A percentile compares a stretch with the other conserved stretches of the same genome.
phyloP scores from a whole-genome alignment of 2,888 invertebrate species.

The Eustalomyia histrio region DNA sequence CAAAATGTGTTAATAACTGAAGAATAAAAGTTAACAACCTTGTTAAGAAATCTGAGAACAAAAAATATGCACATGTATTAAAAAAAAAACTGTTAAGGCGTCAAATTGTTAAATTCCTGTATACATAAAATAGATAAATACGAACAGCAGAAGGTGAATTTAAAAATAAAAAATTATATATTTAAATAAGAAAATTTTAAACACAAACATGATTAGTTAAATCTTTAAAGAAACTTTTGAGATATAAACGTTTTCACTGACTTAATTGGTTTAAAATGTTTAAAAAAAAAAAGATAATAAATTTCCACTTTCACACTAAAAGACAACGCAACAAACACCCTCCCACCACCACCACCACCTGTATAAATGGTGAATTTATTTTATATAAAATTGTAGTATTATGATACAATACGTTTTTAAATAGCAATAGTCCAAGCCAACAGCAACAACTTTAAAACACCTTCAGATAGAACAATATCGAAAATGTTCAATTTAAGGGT shows the following conservation, averaged over 20 bases:
- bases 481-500: constrained; percentile 61
- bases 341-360: constrained; percentile 49
- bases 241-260: background rate
- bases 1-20: constrained; percentile 41
- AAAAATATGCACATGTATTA: constrained; percentile 31
- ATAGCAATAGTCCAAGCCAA: background rate
- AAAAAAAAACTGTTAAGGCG: constrained; percentile 41
- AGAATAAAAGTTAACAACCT: constrained; percentile 46
- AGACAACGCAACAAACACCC: constrained; percentile 11
- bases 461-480: constrained; percentile 52
- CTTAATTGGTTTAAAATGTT: constrained; percentile 4
- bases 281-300: constrained; percentile 6
- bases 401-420: constrained; percentile 49
- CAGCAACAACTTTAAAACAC: constrained; percentile 31
- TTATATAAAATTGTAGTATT: constrained; percentile 40
- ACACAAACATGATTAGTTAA: background rate
- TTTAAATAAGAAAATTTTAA: background rate
- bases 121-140: background rate
- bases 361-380: constrained; percentile 13
- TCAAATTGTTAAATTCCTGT: constrained; percentile 32
- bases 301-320: constrained; percentile 47
- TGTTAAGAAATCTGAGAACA: constrained; percentile 44
- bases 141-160: too few relatives aligned
- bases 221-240: background rate
- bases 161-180: background rate